Conservation (phyloP, 1,140 invertebrate species). For the Amyelois transitella region DNA sequence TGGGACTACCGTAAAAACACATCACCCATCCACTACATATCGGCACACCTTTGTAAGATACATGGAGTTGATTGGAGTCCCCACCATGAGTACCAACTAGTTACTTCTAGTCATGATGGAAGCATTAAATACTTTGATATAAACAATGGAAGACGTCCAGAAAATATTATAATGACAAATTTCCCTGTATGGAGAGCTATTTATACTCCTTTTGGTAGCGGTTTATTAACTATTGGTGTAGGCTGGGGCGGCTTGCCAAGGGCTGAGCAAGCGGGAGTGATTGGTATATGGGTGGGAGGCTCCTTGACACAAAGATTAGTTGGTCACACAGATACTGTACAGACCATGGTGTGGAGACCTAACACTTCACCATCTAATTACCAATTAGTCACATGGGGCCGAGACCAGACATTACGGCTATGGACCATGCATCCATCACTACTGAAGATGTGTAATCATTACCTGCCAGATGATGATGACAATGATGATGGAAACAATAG, state of each 20-base stretch:
- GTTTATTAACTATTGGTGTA: conserved; percentile 87
- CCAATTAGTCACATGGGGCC: conserved; percentile 96
- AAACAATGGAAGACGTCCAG: conserved; percentile 85
- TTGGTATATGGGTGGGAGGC: conserved; percentile 68
- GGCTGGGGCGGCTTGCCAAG: conserved; percentile 69
- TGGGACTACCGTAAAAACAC: conserved; percentile 95
- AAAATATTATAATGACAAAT: conserved; percentile 87
- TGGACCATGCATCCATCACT: conserved; percentile 92
- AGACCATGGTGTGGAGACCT: conserved; percentile 95
- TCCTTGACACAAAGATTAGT: conserved; percentile 79
- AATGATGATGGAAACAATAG: conserved; percentile 65
- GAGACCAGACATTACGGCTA: conserved; percentile 92
- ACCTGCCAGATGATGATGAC: conserved; percentile 71
- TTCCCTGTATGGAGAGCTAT: conserved; percentile 95
- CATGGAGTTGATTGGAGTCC: conserved; percentile 96
- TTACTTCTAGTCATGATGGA: conserved; percentile 95
- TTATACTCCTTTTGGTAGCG: conserved; percentile 95
- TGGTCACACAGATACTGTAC: conserved; percentile 93
- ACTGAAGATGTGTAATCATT: conserved; percentile 81
- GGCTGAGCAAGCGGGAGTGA: conserved; percentile 68
- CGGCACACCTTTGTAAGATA: conserved; percentile 94
- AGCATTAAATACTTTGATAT: conserved; percentile 97
- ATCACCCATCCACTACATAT: conserved; percentile 92
- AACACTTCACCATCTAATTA: conserved; percentile 80
- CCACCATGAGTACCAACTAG: conserved; percentile 87